Evolutionary conservation across 2,888 invertebrate species (phyloP), one percentile per base, ranked within the genome.

Genomic region (Lithophane ornitopus): DNA sequence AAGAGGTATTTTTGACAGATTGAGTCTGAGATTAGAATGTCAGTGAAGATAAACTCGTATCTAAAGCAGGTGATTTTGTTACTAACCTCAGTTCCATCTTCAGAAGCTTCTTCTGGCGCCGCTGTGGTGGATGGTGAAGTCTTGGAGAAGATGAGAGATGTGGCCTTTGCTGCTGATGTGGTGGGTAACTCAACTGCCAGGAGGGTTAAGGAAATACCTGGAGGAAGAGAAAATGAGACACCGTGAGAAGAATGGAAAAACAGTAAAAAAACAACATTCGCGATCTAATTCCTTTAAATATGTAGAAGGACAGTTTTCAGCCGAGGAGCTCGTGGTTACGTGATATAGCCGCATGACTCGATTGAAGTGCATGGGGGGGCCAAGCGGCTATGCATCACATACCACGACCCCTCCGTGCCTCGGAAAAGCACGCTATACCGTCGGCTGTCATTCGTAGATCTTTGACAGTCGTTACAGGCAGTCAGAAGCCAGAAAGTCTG

Each of bases 131-230:
- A 14, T 28, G 66, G 34, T 6, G 83, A 19, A 4, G 97, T 95
- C 93, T 96, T 97, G 44, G 96, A 93, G 92, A 97, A 97, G 92
- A 97, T 97, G 77, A 98, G 95, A 0, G 97, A 97, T 22, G 97
- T 97, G 59, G 97, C 97, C 84, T 97, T 96, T 59, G 97, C 94
- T 46, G 97, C 97, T 88, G 97, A 95, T 71, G 97, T 92, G 93
- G 95, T 90, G 91, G 95, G 94, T 16, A 95, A 82, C 3, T 92
- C 92, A 2, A 87, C 90, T 74, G 97, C 93, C 59, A 97, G 82
- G 84, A 96, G 92, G 87, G 95, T 95, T 79, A 97, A 90, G 58
- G 88, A 84, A 63, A 93, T 80, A 90, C 94, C 95, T 96, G 94
- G 62, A 59, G 34, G 3, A 19, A 58, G 28, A 59, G 58, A 28